Percentiles rank a stretch among this genome's conserved stretches.
phyloP scores from a whole-genome alignment of 2,888 invertebrate genomes.

The Thelaira solivaga region DNA sequence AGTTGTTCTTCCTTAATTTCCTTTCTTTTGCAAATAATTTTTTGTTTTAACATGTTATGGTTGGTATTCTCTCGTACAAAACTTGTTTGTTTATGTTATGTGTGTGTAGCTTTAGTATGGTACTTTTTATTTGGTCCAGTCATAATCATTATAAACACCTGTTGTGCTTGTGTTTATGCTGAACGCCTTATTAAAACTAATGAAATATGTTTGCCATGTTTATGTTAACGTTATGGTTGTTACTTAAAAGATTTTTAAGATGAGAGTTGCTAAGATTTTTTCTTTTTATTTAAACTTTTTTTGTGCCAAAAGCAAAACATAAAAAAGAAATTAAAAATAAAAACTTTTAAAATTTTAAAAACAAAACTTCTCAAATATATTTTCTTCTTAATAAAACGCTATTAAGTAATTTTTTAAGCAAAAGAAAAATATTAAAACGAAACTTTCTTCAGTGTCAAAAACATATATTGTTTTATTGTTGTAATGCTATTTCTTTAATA shows the following conservation, averaged over 20 bases:
- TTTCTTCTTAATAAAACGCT: no score
- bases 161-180: constrained; percentile 59
- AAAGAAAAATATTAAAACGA: no score
- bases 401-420: no score
- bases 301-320: no score
- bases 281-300: no score
- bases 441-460: not conserved
- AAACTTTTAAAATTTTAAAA: no score
- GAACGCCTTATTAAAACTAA: constrained; percentile 59
- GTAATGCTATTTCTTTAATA: not conserved
- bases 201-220: constrained; percentile 18
- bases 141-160: constrained; percentile 59
- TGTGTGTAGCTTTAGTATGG: not conserved
- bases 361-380: no score
- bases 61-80: not conserved
- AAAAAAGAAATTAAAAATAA: no score
- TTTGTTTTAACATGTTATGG: not conserved
- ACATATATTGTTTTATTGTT: not conserved
- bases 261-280: no score
- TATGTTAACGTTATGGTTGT: not conserved
- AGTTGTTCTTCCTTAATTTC: no score
- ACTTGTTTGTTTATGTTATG: not conserved
- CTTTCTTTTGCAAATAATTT: no score
- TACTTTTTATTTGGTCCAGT: constrained; percentile 17
- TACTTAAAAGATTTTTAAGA: no score